Evolutionary conservation across 1,140 invertebrate species (phyloP).

Genomic region (Cydia pomonella): DNA sequence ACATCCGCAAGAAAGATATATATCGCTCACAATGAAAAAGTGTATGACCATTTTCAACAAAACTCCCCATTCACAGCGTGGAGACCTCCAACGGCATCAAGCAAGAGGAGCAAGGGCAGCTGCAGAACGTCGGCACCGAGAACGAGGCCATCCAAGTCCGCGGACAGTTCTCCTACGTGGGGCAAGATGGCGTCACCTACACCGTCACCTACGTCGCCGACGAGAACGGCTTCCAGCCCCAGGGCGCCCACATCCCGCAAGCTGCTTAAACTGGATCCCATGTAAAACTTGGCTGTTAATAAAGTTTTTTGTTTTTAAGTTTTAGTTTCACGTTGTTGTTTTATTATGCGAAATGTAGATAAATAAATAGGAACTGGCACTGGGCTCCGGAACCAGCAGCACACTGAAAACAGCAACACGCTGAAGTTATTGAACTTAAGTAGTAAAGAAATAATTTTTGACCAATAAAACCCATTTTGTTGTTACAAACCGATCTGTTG

Average conservation of each 20-base stretch:
- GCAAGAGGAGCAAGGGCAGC: slow-evolving; percentile 22
- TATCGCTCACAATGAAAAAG: no score
- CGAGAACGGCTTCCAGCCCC: slow-evolving; percentile 82
- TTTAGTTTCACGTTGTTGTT: slow-evolving; percentile 49
- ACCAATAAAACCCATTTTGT: no score
- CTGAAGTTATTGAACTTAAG: no score
- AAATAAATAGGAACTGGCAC: no score
- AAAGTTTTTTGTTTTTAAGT: slow-evolving; percentile 64
- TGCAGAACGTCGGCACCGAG: slow-evolving; percentile 58
- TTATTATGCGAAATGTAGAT: slow-evolving; percentile 34
- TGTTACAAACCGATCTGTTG: no score
- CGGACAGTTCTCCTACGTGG: slow-evolving; percentile 74
- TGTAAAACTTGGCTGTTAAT: slow-evolving; percentile 57
- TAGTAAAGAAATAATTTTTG: no score
- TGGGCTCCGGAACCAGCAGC: no score
- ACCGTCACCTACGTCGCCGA: slow-evolving; percentile 83
- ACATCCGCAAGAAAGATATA: no score
- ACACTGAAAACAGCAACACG: no score
- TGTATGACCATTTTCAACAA: no score
- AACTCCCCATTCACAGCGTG: no score
- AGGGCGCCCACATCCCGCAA: slow-evolving; percentile 83
- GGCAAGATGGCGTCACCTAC: slow-evolving; percentile 85
- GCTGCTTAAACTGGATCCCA: slow-evolving; percentile 41
- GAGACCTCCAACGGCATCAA: slow-evolving; percentile 84
- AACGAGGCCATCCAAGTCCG: slow-evolving; percentile 30